Base-by-base conservation (phyloP, 2,797 vertebrate genomes). In the Sebastes oblongus region DNA sequence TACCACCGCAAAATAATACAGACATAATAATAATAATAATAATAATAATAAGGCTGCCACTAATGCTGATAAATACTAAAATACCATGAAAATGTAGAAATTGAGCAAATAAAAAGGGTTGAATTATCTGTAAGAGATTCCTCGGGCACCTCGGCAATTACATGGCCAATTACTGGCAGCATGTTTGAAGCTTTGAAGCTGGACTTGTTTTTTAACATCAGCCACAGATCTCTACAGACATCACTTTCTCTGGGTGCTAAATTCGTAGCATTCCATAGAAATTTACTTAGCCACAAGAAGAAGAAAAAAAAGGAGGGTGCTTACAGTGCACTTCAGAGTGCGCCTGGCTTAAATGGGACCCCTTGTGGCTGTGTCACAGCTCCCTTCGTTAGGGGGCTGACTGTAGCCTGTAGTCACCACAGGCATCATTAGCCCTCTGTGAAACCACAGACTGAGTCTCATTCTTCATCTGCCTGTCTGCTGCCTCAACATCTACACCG, bases 351-450 rank as follows among this genome's bases (percentile, higher is more conserved):
- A 95, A 95, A 94, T 95, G 93, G 94, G 95, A 95, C 93, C 94
- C 95, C 95, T 94, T 93, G 95, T 96, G 95, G 94, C 95, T 96
- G 93, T 95, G 94, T 96, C 95, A 96, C 93, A 93, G 94, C 93
- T 94, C 95, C 95, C 94, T 96, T 96, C 95, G 95, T 96, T 96
- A 96, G 91, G 93, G 94, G 93, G 93, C 93, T 93, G 94, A 95
- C 92, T 93, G 94, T 94, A 95, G 94, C 93, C 91, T 95, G 94
- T 94, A 95, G 94, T 94, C 87, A 95, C 94, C 94, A 95, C 94
- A 95, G 95, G 95, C 95, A 96, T 95, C 95, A 95, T 96, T 96
- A 96, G 93, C 93, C 92, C 94, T 93, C 93, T 94, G 94, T 92
- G 95, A 94, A 95, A 95, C 93, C 94, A 93, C 90, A 92, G 94